Evolutionary conservation across 30 jellyfish, hydroid and myxozoan species (phyloP), one percentile per base, ranked within the genome.

Genomic region (Nemopilema nomurai): DNA sequence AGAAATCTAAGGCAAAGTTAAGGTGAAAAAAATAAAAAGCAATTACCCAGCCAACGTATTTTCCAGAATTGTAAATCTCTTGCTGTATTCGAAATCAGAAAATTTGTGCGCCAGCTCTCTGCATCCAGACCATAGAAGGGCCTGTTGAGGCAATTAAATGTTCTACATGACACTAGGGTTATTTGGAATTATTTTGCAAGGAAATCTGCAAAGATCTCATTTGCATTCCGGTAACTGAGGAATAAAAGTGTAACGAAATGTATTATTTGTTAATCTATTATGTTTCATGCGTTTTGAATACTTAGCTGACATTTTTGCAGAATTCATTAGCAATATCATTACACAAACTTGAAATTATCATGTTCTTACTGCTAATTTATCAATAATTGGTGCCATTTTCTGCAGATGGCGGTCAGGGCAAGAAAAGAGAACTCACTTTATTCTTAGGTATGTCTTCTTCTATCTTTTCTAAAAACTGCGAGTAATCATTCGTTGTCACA

Each of bases 31-130:
- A 6, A 41, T 41, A 41, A 41, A 41, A 41, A 41, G 13, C 57
- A 41, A 13, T 41, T 93, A 95, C 99, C 99, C 99, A 8, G 97
- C 97, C 81, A 95, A 89, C 8, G 99, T 95, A 72, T 95, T 97
- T 77, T 95, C 99, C 25, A 95, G 86, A 0, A 97, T 95, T 0
- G 88, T 90, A 51, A 90, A 90, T 57, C 99, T 68, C 51, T 69
- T 83, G 72, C 79, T 90, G 90, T 75, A 95, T n/a, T 26, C 51
- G 64, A 90, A 95, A 72, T 95, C 99, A 1, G 99, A 95, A 68
- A 41, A 86, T 68, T 95, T 95, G 64, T 95, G 99, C 9, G 99
- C 97, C 23, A 90, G 69, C 29, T 95, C 99, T 70, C 99, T 75
- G 33, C 98, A 72, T 1, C 99, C 99, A 51, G 99, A 90, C 99